phyloP scores from a whole-genome alignment of 23 tunicate species.

The Diplosoma virens region DNA sequence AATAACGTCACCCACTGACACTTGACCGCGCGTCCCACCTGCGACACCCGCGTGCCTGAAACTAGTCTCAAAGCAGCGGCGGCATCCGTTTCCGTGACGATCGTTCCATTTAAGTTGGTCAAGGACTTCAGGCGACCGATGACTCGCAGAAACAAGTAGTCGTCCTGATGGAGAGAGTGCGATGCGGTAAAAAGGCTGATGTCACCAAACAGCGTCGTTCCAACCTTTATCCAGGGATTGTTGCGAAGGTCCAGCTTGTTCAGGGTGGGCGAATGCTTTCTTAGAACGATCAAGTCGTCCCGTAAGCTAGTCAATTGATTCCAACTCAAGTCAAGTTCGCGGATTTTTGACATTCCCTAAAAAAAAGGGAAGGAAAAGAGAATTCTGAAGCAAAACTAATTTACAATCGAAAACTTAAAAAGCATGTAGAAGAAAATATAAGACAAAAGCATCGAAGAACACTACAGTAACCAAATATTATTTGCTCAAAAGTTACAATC shows the following conservation, averaged over 20 bases:
- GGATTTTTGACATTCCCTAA: conserved; percentile 78
- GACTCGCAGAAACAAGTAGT: conserved; percentile 77
- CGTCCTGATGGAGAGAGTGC: conserved; percentile 50
- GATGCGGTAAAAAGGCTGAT: too few species aligned
- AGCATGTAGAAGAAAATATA: too few species aligned
- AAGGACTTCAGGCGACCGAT: conserved; percentile 80
- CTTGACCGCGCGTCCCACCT: conserved; percentile 11
- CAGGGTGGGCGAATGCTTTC: conserved; percentile 73
- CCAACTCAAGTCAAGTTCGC: conserved; percentile 76
- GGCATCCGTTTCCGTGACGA: conserved; percentile 77
- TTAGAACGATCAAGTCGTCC: conserved; percentile 77
- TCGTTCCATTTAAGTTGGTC: conserved; percentile 45
- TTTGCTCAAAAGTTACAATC: too few species aligned
- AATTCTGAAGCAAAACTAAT: too few species aligned
- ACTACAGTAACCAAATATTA: too few species aligned
- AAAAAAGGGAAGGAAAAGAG: too few species aligned
- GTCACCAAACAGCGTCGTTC: background rate
- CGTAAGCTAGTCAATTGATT: conserved; percentile 86
- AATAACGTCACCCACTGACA: background rate
- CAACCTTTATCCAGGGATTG: conserved; percentile 92
- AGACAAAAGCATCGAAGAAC: too few species aligned
- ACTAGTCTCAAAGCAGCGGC: conserved; percentile 86
- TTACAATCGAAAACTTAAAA: too few species aligned
- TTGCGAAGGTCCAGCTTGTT: conserved; percentile 64
- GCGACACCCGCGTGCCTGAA: conserved; percentile 77